Evolutionary conservation across 2,888 invertebrate genomes (phyloP).

Genomic region (Melanargia galathea): DNA sequence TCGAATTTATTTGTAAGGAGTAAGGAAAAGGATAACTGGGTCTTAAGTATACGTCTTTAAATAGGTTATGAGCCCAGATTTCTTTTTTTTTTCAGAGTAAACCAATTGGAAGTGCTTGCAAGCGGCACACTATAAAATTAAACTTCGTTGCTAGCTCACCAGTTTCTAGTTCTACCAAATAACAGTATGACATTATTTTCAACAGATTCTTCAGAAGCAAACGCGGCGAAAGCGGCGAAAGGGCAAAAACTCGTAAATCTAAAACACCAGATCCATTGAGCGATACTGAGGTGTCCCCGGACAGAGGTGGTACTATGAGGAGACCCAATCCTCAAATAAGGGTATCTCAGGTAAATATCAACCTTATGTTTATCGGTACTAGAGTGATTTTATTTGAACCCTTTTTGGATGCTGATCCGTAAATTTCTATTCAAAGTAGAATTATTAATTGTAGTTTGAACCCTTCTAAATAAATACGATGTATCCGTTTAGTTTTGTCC

Average conservation of each 20-base stretch:
- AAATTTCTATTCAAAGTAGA: background rate
- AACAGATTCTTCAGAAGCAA: conserved; percentile 92
- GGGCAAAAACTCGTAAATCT: conserved; percentile 84
- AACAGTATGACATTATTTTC: no score
- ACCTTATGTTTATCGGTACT: background rate
- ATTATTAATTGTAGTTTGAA: background rate
- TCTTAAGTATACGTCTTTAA: no score
- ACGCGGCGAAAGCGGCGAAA: conserved; percentile 86
- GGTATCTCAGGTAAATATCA: conserved; percentile 75
- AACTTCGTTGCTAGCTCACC: background rate
- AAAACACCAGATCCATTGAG: conserved; percentile 86
- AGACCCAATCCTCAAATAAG: conserved; percentile 76
- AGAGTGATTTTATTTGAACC: conserved; percentile 19
- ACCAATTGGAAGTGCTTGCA: no score
- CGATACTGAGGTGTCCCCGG: conserved; percentile 74
- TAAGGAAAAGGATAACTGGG: no score
- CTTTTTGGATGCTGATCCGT: background rate
- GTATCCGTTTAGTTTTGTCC: background rate
- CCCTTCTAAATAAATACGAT: background rate
- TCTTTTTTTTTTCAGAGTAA: no score
- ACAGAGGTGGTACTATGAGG: conserved; percentile 53
- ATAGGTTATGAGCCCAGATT: no score
- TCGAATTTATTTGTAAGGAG: no score
- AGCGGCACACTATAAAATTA: no score
- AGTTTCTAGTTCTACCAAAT: no score